Percentiles rank a stretch among this genome's conserved stretches.
Conservation (phyloP, 1,140 invertebrate species). For the Drosophila carrolli region DNA sequence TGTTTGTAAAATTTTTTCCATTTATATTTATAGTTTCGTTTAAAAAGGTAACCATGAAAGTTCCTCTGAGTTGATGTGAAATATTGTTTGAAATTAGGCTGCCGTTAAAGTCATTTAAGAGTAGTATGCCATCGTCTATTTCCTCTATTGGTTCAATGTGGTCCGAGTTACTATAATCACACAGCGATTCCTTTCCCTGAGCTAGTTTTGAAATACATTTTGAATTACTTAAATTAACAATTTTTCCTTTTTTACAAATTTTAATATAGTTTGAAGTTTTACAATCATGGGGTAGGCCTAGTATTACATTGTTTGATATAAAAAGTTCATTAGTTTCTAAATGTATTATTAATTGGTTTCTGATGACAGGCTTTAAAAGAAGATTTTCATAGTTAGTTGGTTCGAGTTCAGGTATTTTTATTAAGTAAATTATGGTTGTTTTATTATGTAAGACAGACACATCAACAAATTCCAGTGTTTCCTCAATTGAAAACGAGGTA, state of each 20-base stretch:
- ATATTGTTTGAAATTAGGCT: neutral
- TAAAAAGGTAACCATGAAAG: neutral
- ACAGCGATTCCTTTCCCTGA: slow-evolving; percentile 5
- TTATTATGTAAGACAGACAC: slow-evolving; percentile 20
- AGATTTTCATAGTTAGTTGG: slow-evolving; percentile 13
- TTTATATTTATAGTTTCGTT: neutral
- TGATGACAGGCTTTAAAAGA: slow-evolving; percentile 1
- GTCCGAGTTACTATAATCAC: slow-evolving; percentile 17
- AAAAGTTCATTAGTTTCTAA: neutral
- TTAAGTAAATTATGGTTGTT: slow-evolving; percentile 21
- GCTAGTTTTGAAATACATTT: slow-evolving; percentile 16
- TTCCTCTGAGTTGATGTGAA: neutral
- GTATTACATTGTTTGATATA: neutral
- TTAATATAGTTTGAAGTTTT: slow-evolving; percentile 1
- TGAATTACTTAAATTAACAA: slow-evolving; percentile 4
- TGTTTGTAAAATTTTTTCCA: neutral
- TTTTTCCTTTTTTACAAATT: slow-evolving; percentile 8
- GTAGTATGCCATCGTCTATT: neutral
- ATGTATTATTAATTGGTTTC: neutral
- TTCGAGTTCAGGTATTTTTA: slow-evolving; percentile 17
- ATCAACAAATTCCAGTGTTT: slow-evolving; percentile 14
- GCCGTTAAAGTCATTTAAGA: neutral
- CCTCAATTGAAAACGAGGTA: too few species aligned
- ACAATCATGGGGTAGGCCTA: neutral
- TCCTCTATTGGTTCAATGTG: slow-evolving; percentile 11